Evolutionary conservation across 2,113 vertebrate species (phyloP).

Genomic region (Melanerpes formicivorus): DNA sequence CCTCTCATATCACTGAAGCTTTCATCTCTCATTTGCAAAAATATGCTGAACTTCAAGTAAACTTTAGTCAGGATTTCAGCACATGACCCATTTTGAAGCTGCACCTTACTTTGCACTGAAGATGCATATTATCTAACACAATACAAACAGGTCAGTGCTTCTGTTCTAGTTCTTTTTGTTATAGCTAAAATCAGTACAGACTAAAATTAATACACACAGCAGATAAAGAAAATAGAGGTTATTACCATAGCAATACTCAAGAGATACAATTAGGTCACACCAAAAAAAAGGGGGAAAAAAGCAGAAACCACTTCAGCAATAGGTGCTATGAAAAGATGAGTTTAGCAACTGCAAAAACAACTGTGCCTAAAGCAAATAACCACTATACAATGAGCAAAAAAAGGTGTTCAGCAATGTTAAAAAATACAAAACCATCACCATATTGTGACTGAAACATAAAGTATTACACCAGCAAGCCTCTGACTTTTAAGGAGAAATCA

Average conservation of each 20-base stretch:
- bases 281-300: neutral
- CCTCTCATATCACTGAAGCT: neutral
- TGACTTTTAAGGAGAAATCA: neutral
- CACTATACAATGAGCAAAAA: neutral
- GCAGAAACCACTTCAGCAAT: neutral
- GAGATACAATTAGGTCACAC: constrained; percentile 41
- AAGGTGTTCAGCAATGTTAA: neutral
- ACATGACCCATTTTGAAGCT: constrained; percentile 43
- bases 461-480: neutral
- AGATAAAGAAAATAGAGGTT: constrained; percentile 60
- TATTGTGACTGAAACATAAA: neutral
- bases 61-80: constrained; percentile 24
- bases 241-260: constrained; percentile 43
- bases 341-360: neutral
- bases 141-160: constrained; percentile 51
- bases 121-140: constrained; percentile 34
- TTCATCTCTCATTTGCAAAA: neutral
- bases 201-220: constrained; percentile 61
- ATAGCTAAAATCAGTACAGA: constrained; percentile 50
- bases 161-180: constrained; percentile 52
- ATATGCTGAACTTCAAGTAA: constrained; percentile 41
- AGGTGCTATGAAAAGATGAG: neutral
- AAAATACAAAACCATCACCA: neutral
- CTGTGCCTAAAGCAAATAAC: neutral
- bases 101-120: neutral